These are phyloP conservation scores for Drosophila takahashii DNA, from an alignment of 1,140 invertebrate species.

Conservation along the genomic window DNA sequence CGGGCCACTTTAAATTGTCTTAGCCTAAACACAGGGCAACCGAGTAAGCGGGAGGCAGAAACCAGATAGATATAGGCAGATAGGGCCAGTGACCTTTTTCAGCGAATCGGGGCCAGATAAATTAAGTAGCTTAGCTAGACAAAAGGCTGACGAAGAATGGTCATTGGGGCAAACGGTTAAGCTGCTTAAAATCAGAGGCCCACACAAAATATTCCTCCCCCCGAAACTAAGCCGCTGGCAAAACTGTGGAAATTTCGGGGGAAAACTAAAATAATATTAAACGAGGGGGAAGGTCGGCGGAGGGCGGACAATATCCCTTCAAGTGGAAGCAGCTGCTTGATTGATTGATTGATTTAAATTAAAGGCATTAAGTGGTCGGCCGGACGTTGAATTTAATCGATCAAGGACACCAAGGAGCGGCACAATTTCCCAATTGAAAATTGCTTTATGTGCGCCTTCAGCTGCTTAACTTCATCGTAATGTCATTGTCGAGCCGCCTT, in stretches of 20 bases:
- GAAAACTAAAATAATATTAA: conserved; percentile 60
- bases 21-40: conserved; percentile 28
- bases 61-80: conserved; percentile 8
- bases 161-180: conserved; percentile 61
- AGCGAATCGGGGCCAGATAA: conserved; percentile 63
- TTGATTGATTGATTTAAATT: conserved; percentile 83
- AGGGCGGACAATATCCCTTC: conserved; percentile 19
- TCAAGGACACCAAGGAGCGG: conserved; percentile 46
- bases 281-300: neutral
- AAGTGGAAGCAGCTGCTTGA: conserved; percentile 57
- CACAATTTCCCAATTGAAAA: conserved; percentile 70
- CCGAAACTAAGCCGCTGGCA: conserved; percentile 33
- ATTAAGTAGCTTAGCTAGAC: conserved; percentile 76
- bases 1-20: conserved; percentile 58
- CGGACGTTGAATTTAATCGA: conserved; percentile 72
- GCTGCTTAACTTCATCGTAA: conserved; percentile 79
- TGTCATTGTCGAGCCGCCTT: conserved; percentile 63
- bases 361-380: conserved; percentile 74
- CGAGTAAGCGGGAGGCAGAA: neutral
- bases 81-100: conserved; percentile 19
- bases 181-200: conserved; percentile 67
- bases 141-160: conserved; percentile 40
- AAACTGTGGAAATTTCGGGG: conserved; percentile 19
- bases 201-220: conserved; percentile 15
- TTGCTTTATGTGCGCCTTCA: conserved; percentile 72